These are phyloP conservation scores for Tanaodytes sp. DNA, from an alignment of 2,888 invertebrate genomes.

Conservation along the genomic window DNA sequence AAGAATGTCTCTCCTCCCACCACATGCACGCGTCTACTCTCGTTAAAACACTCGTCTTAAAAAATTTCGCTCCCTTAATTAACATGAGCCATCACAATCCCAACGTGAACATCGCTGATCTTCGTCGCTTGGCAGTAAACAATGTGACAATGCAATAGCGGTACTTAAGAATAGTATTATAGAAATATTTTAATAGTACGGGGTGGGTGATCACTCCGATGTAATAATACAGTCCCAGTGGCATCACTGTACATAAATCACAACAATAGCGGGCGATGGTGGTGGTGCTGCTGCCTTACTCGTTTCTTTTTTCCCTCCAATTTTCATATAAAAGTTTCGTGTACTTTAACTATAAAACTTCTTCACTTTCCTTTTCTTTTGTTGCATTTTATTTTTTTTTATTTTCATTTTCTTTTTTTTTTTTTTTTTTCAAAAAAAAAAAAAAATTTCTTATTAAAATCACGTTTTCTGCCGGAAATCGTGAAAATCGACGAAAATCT, in stretches of 20 bases:
- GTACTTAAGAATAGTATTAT: conserved; percentile 70
- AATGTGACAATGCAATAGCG: conserved; percentile 73
- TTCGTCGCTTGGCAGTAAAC: conserved; percentile 72
- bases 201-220: conserved; percentile 72
- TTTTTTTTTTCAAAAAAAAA: conserved; percentile 23
- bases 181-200: conserved; percentile 69
- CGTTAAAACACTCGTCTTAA: conserved; percentile 8
- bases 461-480: too few species aligned
- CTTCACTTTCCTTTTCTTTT: too few species aligned
- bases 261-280: conserved; percentile 71
- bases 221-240: conserved; percentile 70
- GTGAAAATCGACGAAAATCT: too few species aligned
- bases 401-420: conserved; percentile 33
- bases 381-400: conserved; percentile 50
- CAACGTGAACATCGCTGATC: conserved; percentile 64
- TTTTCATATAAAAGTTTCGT: too few species aligned
- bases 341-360: too few species aligned
- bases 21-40: conserved; percentile 29
- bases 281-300: conserved; percentile 62
- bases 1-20: conserved; percentile 41
- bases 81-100: conserved; percentile 67
- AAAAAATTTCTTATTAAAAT: too few species aligned
- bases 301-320: too few species aligned
- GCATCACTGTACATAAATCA: conserved; percentile 72
- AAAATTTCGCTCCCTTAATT: conserved; percentile 56